Evolutionary conservation across 2,888 invertebrate genomes (phyloP).

Genomic region (Brachypterus glaber): DNA sequence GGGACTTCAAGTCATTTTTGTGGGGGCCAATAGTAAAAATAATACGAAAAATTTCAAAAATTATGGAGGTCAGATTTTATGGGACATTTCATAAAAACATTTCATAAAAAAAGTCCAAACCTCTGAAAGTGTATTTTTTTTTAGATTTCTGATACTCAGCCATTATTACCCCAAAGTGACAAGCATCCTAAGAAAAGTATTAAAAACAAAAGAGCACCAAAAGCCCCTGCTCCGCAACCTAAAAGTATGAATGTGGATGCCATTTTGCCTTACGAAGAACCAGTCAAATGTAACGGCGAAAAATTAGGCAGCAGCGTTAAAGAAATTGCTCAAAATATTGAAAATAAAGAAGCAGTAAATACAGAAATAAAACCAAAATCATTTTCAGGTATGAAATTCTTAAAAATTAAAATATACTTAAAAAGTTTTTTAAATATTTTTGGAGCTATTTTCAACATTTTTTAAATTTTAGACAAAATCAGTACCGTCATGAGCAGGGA

Average conservation of each 20-base stretch:
- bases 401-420: conserved; percentile 40
- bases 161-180: conserved; percentile 41
- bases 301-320: conserved; percentile 7
- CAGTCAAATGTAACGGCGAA: conserved; percentile 17
- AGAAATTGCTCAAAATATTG: conserved; percentile 8
- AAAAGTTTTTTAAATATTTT: conserved; percentile 1
- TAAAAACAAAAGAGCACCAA: conserved; percentile 48
- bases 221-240: conserved; percentile 40
- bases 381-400: conserved; percentile 37
- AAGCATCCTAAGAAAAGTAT: conserved; percentile 49
- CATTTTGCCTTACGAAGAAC: conserved; percentile 39
- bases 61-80: too few species aligned
- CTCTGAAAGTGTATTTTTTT: conserved; percentile 16
- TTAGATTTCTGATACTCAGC: conserved; percentile 33
- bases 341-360: conserved; percentile 32
- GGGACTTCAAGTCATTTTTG: too few species aligned
- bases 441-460: conserved; percentile 8
- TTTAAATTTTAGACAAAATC: conserved; percentile 41
- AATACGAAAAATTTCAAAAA: too few species aligned
- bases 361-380: conserved; percentile 50
- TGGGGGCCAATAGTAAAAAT: too few species aligned
- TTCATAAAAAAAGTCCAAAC: too few species aligned
- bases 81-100: too few species aligned
- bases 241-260: conserved; percentile 36
- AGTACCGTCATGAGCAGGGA: conserved; percentile 42